Evolutionary conservation across 2,797 vertebrate genomes (phyloP).

Genomic region (Ctenochaetus hawaiiensis): DNA sequence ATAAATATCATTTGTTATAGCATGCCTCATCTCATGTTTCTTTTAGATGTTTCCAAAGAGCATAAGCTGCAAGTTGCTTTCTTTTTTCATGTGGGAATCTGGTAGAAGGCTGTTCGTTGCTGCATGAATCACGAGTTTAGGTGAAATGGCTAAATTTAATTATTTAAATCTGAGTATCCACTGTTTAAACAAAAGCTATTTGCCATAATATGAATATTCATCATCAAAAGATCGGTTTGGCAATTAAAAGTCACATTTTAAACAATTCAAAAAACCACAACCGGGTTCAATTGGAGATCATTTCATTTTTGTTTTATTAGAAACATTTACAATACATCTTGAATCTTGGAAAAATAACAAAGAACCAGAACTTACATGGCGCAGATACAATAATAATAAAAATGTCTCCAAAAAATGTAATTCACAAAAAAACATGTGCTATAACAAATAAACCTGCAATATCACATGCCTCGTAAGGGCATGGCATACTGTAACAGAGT

Average conservation of each 20-base stretch:
- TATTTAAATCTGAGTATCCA: slow-evolving; percentile 3
- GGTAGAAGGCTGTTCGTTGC: neutral
- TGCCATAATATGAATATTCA: slow-evolving; percentile 10
- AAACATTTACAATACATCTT: slow-evolving; percentile 92
- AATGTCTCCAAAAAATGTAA: slow-evolving; percentile 85
- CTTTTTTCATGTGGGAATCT: slow-evolving; percentile 18
- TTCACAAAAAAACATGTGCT: slow-evolving; percentile 88
- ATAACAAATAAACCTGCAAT: slow-evolving; percentile 88
- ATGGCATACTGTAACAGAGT: slow-evolving; percentile 84
- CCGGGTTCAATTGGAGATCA: slow-evolving; percentile 63
- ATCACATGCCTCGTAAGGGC: slow-evolving; percentile 79
- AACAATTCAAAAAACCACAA: slow-evolving; percentile 22
- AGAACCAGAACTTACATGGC: slow-evolving; percentile 89
- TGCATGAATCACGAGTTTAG: slow-evolving; percentile 5
- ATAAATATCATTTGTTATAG: slow-evolving; percentile 83
- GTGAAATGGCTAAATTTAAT: neutral
- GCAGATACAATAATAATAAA: slow-evolving; percentile 89
- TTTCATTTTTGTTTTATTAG: slow-evolving; percentile 90
- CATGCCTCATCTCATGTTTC: slow-evolving; percentile 47
- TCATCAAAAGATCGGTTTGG: slow-evolving; percentile 1
- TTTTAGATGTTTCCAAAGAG: slow-evolving; percentile 3
- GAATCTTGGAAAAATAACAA: slow-evolving; percentile 88
- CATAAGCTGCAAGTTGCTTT: neutral
- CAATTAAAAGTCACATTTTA: neutral
- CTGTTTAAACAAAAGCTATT: slow-evolving; percentile 12